Conservation (phyloP, 2,797 vertebrate genomes). For the Hyperoplus lanceolatus region DNA sequence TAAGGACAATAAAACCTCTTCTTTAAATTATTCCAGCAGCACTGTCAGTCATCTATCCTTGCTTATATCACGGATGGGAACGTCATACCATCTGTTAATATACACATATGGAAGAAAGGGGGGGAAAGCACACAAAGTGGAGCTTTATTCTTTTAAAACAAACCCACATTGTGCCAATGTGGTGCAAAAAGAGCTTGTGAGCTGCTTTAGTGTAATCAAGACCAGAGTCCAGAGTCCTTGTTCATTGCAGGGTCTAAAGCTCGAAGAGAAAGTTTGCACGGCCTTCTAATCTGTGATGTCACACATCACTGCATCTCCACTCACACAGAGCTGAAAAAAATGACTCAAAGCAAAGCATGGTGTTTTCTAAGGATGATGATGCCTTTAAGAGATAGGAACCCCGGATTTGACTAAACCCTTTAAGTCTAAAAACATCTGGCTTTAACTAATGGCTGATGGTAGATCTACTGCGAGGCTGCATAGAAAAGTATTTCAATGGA, state of each 20-base stretch:
- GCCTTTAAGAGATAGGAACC: neutral
- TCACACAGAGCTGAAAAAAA: slow-evolving; percentile 24
- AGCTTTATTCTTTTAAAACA: slow-evolving; percentile 6
- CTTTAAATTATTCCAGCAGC: slow-evolving; percentile 9
- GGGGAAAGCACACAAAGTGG: neutral
- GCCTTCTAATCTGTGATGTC: slow-evolving; percentile 52
- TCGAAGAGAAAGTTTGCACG: slow-evolving; percentile 20
- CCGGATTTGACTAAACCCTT: too few species aligned
- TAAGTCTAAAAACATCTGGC: neutral
- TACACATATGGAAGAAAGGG: neutral
- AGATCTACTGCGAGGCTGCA: neutral
- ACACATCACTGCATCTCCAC: slow-evolving; percentile 51
- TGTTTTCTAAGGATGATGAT: neutral
- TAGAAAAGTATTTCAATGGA: neutral
- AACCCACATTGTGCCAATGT: neutral
- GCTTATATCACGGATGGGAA: neutral
- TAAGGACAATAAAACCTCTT: slow-evolving; percentile 2
- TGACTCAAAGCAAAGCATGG: neutral
- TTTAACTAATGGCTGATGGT: neutral
- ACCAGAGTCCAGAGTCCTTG: slow-evolving; percentile 65
- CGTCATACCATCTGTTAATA: neutral
- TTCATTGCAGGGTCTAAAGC: slow-evolving; percentile 34
- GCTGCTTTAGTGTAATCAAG: slow-evolving; percentile 17
- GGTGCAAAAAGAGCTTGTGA: slow-evolving; percentile 24
- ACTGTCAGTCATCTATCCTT: neutral